Evolutionary conservation across 1,140 invertebrate species (phyloP), one percentile per base, ranked within the genome.

Genomic region (Melanaphis sacchari): DNA sequence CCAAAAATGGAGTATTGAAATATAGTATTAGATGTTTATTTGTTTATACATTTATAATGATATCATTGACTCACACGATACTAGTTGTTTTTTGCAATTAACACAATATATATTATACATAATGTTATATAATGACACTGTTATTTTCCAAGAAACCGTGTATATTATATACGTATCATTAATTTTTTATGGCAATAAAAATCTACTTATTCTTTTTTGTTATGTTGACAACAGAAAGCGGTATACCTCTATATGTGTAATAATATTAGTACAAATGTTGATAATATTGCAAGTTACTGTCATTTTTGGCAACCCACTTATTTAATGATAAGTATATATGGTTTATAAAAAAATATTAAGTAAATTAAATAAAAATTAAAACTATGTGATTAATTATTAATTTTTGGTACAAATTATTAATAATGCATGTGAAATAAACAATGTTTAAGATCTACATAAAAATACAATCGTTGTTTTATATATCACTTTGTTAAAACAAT

Each of bases 281-380:
- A 76, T n/a, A 76, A 76, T 18, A 36, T 5, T 76, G n/a, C 1
- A 76, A n/a, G 59, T 76, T 84, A 40, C 3, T 84, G 82, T 84
- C 82, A 84, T 84, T 84, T 84, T 84, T 40, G 24, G 36, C 82
- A 84, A 84, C 82, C 40, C 40, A 84, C 82, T 84, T 84, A 40
- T 40, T 40, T 26, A 84, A 84, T 9, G 59, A n/a, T 36, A 18
- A 49, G 46, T 49, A 76, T 40, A 15, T 40, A 26, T 9, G 40
- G 4, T 26, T 84, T 40, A 6, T 84, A 40, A 40, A 84, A 15
- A 41, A 84, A 84, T 26, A 9, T 76, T 76, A n/a, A 36, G n/a
- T 1, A 76, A 76, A 76, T 76, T n/a, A n/a, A n/a, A 76, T 76
- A 76, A 76, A 0, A n/a, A 4, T n/a, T n/a, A 18, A n/a, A 76